A percentile compares a stretch with the other conserved stretches of the same genome.
These are phyloP conservation scores for Pomatostomus ruficeps DNA, from an alignment of 2,113 vertebrate genomes.

Conservation along the genomic window DNA sequence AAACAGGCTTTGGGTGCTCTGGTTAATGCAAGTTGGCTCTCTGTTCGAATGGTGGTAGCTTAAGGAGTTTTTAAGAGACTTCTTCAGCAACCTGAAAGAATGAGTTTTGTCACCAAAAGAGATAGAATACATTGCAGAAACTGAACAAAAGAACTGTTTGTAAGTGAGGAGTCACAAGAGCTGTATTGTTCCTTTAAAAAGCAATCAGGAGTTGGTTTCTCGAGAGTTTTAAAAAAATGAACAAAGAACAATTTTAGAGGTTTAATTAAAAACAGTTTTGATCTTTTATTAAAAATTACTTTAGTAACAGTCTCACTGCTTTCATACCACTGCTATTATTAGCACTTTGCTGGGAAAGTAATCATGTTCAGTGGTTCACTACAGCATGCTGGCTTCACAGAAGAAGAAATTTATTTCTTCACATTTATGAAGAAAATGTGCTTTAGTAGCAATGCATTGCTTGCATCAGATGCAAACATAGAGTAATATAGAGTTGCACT, in stretches of 20 bases:
- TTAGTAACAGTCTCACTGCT: not conserved
- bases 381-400: constrained; percentile 40
- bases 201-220: not conserved
- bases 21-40: constrained; percentile 7
- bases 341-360: not conserved
- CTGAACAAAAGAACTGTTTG: not conserved
- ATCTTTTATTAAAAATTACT: constrained; percentile 14
- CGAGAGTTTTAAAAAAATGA: not conserved
- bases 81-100: constrained; percentile 19
- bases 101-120: constrained; percentile 10
- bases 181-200: not conserved
- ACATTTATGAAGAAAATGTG: constrained; percentile 28
- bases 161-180: not conserved
- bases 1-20: constrained; percentile 15
- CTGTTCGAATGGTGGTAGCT: not conserved
- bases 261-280: constrained; percentile 33
- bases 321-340: not conserved
- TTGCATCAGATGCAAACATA: constrained; percentile 13
- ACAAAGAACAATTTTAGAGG: not conserved
- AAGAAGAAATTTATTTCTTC: not conserved
- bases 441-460: constrained; percentile 29
- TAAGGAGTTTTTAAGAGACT: constrained; percentile 50
- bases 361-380: not conserved
- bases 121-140: not conserved
- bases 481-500: not conserved